phyloP scores from a whole-genome alignment of 1,140 invertebrate species.

The Bombyx mori region ASM3026992v2 NC_085116.1:8634001-8634500 shows the following conservation, averaged over 20 bases:
- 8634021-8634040: slow-evolving; percentile 57
- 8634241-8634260: slow-evolving; percentile 79
- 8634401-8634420: too few species aligned
- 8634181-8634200: slow-evolving; percentile 70
- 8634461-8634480: slow-evolving; percentile 6
- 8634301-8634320: slow-evolving; percentile 86
- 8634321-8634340: slow-evolving; percentile 66
- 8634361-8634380: too few species aligned
- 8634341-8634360: slow-evolving; percentile 70
- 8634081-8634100: slow-evolving; percentile 75
- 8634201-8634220: slow-evolving; percentile 74
- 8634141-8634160: slow-evolving; percentile 79
- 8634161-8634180: slow-evolving; percentile 75
- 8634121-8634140: slow-evolving; percentile 81
- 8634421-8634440: too few species aligned
- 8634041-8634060: slow-evolving; percentile 77
- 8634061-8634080: slow-evolving; percentile 82
- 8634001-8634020: slow-evolving; percentile 68
- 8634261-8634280: slow-evolving; percentile 78
- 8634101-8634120: slow-evolving; percentile 81
- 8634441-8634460: background rate
- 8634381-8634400: too few species aligned
- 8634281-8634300: slow-evolving; percentile 80
- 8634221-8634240: slow-evolving; percentile 73
- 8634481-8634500: slow-evolving; percentile 39